Evolutionary conservation across 2,113 vertebrate species (phyloP).

Genomic region (Phalacrocorax carbo): DNA sequence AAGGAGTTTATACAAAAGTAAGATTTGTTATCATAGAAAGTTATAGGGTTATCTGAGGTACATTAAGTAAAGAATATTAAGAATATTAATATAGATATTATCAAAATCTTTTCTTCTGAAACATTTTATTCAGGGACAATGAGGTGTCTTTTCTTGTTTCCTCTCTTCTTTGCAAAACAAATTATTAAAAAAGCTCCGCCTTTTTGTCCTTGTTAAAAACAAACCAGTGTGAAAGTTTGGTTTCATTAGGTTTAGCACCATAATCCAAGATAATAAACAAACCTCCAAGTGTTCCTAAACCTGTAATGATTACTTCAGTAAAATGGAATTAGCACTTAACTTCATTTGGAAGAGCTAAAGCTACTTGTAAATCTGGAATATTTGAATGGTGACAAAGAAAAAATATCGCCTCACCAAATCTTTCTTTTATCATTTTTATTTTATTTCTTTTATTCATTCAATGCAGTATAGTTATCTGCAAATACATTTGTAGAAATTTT

Average conservation of each 20-base stretch:
- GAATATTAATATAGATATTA: not conserved
- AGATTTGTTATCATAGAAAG: not conserved
- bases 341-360: not conserved
- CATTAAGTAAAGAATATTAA: not conserved
- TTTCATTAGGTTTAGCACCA: not conserved
- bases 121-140: not conserved
- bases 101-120: not conserved
- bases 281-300: not conserved
- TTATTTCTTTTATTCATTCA: not conserved
- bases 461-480: not conserved
- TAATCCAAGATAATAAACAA: not conserved
- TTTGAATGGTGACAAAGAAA: not conserved
- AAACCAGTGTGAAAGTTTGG: not conserved
- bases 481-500: not conserved
- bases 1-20: not conserved
- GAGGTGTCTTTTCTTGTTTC: not conserved
- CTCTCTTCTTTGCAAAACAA: not conserved
- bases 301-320: not conserved
- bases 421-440: not conserved
- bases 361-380: not conserved
- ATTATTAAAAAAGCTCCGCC: accelerated
- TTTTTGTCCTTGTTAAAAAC: not conserved
- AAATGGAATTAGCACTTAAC: not conserved
- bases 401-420: not conserved
- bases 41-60: not conserved